These are phyloP conservation scores for Aleiodes leptofemur DNA, from an alignment of 2,888 invertebrate genomes.

Conservation along the genomic window DNA sequence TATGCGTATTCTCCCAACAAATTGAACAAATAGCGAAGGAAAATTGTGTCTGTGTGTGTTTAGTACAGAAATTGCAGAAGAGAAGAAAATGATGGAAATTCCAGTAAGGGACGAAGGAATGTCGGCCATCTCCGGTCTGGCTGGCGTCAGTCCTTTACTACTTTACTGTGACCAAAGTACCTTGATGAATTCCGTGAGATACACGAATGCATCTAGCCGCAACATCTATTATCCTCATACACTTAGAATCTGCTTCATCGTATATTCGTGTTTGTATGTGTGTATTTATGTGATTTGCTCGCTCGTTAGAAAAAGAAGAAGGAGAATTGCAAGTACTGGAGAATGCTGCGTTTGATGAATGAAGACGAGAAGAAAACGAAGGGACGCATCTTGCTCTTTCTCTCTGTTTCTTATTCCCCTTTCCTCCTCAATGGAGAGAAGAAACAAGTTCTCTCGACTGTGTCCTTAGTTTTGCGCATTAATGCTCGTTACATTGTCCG, in stretches of 20 bases:
- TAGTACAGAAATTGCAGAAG: background rate
- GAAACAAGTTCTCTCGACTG: conserved; percentile 55
- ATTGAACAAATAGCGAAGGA: background rate
- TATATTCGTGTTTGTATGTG: background rate
- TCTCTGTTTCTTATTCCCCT: conserved; percentile 12
- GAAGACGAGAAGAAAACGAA: conserved; percentile 62
- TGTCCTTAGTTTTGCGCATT: conserved; percentile 49
- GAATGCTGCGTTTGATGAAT: conserved; percentile 67
- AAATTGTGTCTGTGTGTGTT: conserved; percentile 17
- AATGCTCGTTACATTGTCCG: conserved; percentile 50
- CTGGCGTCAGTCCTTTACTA: conserved; percentile 47
- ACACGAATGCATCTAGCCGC: conserved; percentile 43
- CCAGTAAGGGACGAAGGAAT: conserved; percentile 56
- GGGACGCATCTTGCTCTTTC: conserved; percentile 50
- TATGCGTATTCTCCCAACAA: conserved; percentile 1
- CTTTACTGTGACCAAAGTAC: conserved; percentile 44
- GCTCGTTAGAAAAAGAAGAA: conserved; percentile 33
- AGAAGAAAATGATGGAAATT: conserved; percentile 41
- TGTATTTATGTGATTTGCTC: background rate
- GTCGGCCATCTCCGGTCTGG: conserved; percentile 47
- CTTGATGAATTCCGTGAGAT: conserved; percentile 52
- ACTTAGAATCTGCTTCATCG: background rate
- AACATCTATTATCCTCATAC: conserved; percentile 47
- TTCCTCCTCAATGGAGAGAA: conserved; percentile 59
- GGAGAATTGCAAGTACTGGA: conserved; percentile 46